Conservation (phyloP, 2,113 vertebrate genomes). For the Pavo muticus region DNA sequence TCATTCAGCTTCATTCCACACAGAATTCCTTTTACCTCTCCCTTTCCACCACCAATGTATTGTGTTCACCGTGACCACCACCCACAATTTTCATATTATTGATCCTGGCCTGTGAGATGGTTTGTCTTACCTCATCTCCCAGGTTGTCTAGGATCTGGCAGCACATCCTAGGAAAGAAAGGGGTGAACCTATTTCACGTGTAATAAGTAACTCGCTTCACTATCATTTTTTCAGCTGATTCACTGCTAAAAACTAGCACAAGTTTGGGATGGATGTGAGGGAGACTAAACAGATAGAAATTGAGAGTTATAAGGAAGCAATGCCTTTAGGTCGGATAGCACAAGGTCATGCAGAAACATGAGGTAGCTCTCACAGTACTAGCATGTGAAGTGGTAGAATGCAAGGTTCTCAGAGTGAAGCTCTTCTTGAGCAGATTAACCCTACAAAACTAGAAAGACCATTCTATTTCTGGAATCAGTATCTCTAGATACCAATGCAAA, state of each 20-base stretch:
- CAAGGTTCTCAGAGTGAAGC: background rate
- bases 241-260: background rate
- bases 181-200: background rate
- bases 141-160: background rate
- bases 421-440: background rate
- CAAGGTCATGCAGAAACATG: background rate
- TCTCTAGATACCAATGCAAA: background rate
- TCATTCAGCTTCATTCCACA: background rate
- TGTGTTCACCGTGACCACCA: accelerated
- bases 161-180: background rate
- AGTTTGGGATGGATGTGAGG: background rate
- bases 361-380: background rate
- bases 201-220: background rate
- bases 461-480: background rate
- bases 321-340: background rate
- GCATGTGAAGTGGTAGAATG: background rate
- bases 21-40: background rate
- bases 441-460: background rate
- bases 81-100: accelerated
- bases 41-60: accelerated
- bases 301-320: background rate
- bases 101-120: background rate
- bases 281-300: slow-evolving; percentile 33
- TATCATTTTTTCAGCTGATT: background rate
- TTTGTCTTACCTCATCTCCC: background rate